Conservation (phyloP, 2,113 vertebrate genomes). For the Spilogale gracilis region DNA sequence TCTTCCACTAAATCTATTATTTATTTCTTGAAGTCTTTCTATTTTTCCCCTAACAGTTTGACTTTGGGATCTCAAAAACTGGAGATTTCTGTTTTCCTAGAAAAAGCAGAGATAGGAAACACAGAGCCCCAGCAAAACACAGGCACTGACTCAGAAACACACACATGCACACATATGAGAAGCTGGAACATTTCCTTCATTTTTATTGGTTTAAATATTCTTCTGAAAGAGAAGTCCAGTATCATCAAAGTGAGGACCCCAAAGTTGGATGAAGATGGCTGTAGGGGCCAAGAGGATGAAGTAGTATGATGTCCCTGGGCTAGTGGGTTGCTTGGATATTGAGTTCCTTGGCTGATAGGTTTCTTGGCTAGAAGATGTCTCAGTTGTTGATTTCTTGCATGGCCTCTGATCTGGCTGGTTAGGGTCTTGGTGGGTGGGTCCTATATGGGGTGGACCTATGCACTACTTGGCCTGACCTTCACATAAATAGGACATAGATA, state of each 20-base stretch:
- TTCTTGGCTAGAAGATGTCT: conserved; percentile 53
- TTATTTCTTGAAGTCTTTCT: not conserved
- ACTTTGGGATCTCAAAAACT: not conserved
- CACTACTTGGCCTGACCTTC: conserved; percentile 25
- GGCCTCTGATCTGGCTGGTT: conserved; percentile 41
- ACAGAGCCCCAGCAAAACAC: not conserved
- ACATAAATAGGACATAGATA: accelerated
- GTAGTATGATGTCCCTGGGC: not conserved
- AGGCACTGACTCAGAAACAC: not conserved
- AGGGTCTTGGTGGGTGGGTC: not conserved
- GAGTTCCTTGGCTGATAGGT: conserved; percentile 15
- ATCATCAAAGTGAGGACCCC: not conserved
- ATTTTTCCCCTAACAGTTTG: not conserved
- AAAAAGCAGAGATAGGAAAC: not conserved
- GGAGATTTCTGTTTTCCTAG: not conserved
- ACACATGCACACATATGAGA: not conserved
- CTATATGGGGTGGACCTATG: not conserved
- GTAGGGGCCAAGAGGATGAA: not conserved
- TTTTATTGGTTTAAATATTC: conserved; percentile 65
- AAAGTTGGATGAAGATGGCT: not conserved
- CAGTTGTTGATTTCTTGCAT: conserved; percentile 40
- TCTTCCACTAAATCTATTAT: not conserved
- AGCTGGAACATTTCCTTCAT: conserved; percentile 29
- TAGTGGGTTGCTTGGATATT: not conserved
- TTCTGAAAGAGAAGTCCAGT: conserved; percentile 45